Base-by-base conservation (phyloP, 2,113 vertebrate genomes). In the Psittacara wagleri region DNA sequence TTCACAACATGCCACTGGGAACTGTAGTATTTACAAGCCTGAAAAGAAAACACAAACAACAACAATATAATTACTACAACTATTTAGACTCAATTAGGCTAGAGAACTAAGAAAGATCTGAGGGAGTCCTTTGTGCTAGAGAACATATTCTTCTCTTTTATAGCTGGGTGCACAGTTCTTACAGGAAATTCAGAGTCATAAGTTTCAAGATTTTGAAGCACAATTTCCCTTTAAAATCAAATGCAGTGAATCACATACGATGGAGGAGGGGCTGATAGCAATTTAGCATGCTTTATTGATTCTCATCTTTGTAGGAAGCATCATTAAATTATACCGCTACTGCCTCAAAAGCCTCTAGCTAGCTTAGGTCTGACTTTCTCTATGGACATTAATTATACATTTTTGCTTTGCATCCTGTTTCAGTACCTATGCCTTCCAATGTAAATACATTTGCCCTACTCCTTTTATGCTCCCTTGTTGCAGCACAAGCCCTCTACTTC, bases 1-100 rank as follows among this genome's bases (percentile, higher is more conserved):
- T 98, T 98, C 81, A 99, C 99, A 92, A 98, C 98, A 41, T 99
- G 98, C 96, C 98, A 98, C 55, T 99, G 98, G 86, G 99, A 99
- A 97, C 98, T 99, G 97, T 99, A 99, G 98, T 99, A 99, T 97
- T 98, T 98, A 97, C 99, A 99, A 97, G 99, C 99, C 99, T 99
- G 88, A 61, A 97, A 75, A 90, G 83, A 88, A 97, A 94, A 82
- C 81, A 77, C 52, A 80, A 90, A 90, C 19, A 94, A 69, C 69
- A 66, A 78, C 41, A 87, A 63, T 0, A 46, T 44, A 95, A 89
- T 93, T 92, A 94, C 39, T 48, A 46, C 54, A 57, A 43, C 43
- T 44, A 7, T 35, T 73, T 9, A 51, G 37, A 62, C n/a, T 70
- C 25, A 73, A 44, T 37, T 68, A 76, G 39, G 25, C 28, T 54